Evolutionary conservation across 1,140 invertebrate genomes (phyloP).

Genomic region (Scylla paramamosain): DNA sequence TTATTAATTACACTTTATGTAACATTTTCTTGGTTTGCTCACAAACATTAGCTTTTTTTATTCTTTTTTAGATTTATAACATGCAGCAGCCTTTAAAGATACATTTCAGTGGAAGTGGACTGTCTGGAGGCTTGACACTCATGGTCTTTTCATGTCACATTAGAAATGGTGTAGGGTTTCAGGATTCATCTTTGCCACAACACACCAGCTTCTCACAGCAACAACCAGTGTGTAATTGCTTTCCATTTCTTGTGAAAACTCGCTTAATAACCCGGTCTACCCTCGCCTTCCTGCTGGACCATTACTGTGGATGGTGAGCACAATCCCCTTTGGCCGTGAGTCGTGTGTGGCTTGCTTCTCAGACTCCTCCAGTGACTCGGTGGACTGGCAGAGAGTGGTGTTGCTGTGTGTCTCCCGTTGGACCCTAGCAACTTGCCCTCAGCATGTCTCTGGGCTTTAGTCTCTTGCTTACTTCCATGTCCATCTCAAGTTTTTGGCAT

Average conservation of each 20-base stretch:
- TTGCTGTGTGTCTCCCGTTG: not conserved
- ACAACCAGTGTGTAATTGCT: not conserved
- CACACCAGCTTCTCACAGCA: not conserved
- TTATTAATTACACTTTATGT: not conserved
- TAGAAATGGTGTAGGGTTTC: not conserved
- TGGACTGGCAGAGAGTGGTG: not conserved
- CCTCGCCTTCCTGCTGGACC: constrained; percentile 8
- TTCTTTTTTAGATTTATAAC: no score
- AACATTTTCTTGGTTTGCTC: not conserved
- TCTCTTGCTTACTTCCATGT: not conserved
- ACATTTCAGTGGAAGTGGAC: not conserved
- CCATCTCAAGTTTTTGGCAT: not conserved
- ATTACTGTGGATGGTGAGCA: constrained; percentile 32
- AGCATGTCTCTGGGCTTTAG: constrained; percentile 10
- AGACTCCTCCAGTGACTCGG: not conserved
- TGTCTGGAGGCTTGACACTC: no score
- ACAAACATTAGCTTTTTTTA: not conserved
- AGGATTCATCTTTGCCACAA: constrained; percentile 7
- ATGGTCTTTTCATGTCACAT: no score
- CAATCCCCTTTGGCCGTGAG: not conserved
- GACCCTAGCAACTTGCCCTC: not conserved
- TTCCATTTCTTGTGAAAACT: not conserved
- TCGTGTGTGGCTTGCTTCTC: not conserved
- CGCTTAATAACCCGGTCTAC: constrained; percentile 7
- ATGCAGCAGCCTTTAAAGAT: no score